Percentiles rank a stretch among this genome's conserved stretches.
Evolutionary conservation across 2,113 vertebrate genomes (phyloP).

Genomic region (Ailurus styani): DNA sequence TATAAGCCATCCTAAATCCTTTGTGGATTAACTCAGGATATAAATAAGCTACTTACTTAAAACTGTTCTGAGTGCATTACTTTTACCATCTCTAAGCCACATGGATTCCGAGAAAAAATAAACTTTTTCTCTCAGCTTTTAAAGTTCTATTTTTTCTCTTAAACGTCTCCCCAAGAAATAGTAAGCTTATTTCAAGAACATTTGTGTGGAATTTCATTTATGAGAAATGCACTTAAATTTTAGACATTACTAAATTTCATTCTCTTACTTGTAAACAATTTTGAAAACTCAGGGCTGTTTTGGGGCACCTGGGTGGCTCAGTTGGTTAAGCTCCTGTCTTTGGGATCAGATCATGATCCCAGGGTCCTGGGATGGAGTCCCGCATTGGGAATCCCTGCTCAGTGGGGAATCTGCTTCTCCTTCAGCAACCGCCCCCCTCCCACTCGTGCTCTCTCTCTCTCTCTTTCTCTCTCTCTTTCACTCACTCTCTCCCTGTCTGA

Average conservation of each 20-base stretch:
- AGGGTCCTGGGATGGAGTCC: no score
- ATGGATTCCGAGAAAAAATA: not conserved
- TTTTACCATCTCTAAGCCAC: not conserved
- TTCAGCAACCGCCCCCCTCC: not conserved
- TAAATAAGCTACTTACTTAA: conserved; percentile 42
- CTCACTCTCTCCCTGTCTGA: not conserved
- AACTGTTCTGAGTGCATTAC: not conserved
- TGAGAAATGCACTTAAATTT: not conserved
- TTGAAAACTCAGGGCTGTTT: not conserved
- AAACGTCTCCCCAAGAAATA: not conserved
- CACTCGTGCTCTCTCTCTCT: not conserved
- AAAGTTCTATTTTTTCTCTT: not conserved
- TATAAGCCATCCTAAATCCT: not conserved
- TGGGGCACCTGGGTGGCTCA: not conserved
- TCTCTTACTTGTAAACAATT: not conserved
- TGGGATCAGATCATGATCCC: no score
- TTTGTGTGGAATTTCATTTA: not conserved
- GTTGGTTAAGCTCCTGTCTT: not conserved
- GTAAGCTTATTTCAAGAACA: not conserved
- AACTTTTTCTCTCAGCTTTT: not conserved
- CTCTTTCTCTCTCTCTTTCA: not conserved
- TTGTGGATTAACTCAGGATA: conserved; percentile 19
- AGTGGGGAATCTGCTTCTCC: not conserved
- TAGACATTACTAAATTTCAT: not conserved
- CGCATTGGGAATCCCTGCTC: no score